Percentiles rank a stretch among this genome's conserved stretches.
These are phyloP conservation scores for Ecdyonurus torrentis DNA, from an alignment of 2,888 invertebrate species.

Conservation along the genomic window DNA sequence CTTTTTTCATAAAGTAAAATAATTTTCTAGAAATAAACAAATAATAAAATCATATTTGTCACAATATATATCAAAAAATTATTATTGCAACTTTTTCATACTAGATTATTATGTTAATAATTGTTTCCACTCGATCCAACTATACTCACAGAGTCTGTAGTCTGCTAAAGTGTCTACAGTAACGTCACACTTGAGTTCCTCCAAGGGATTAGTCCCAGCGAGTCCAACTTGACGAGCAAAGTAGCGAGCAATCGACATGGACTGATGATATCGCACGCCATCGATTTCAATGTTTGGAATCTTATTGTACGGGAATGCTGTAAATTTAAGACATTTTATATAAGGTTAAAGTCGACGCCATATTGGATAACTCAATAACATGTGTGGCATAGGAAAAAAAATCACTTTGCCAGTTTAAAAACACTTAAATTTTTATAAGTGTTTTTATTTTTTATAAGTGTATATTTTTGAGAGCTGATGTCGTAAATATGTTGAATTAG, in stretches of 20 bases:
- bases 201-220: constrained; percentile 36
- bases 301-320: constrained; percentile 38
- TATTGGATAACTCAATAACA: too few species aligned
- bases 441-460: too few species aligned
- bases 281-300: constrained; percentile 40
- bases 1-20: too few species aligned
- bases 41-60: neutral
- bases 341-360: too few species aligned
- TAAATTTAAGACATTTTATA: too few species aligned
- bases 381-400: too few species aligned
- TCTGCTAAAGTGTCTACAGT: constrained; percentile 36
- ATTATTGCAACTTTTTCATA: neutral
- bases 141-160: constrained; percentile 32
- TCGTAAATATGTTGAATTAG: too few species aligned
- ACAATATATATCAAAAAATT: neutral
- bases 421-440: too few species aligned
- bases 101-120: neutral
- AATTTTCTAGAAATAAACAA: too few species aligned
- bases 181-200: constrained; percentile 36
- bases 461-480: too few species aligned
- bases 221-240: constrained; percentile 34
- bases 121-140: neutral
- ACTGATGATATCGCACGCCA: constrained; percentile 35
- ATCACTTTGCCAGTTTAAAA: too few species aligned
- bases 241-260: constrained; percentile 37